A percentile compares a stretch with the other conserved stretches of the same genome.
These are phyloP conservation scores for Rosalia funebris DNA, from an alignment of 2,888 invertebrate genomes.

Conservation along the genomic window DNA sequence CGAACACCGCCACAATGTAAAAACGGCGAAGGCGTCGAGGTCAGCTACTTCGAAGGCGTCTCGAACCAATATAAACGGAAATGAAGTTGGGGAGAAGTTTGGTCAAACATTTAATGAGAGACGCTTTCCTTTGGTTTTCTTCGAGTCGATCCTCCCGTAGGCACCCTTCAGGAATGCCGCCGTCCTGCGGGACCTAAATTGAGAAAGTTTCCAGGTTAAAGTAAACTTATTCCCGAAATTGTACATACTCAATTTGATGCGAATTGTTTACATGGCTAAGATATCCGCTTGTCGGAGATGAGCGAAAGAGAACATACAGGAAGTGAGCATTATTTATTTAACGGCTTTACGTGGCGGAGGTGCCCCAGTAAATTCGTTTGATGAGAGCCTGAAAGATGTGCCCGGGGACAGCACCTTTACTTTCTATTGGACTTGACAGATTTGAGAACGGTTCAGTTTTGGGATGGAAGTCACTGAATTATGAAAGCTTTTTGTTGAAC, in stretches of 20 bases:
- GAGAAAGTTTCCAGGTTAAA: constrained; percentile 15
- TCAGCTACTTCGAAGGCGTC: neutral
- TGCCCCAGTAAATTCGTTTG: no score
- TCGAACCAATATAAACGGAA: constrained; percentile 24
- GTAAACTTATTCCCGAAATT: constrained; percentile 11
- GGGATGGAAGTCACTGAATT: no score
- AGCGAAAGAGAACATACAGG: no score
- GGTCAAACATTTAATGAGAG: constrained; percentile 36
- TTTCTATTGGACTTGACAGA: no score
- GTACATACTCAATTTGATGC: constrained; percentile 19
- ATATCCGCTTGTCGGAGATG: no score
- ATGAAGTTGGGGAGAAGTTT: constrained; percentile 27
- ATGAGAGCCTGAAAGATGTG: no score
- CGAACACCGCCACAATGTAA: constrained; percentile 20
- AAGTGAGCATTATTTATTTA: no score
- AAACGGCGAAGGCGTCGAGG: constrained; percentile 23
- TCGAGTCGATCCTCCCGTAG: constrained; percentile 10
- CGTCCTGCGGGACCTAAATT: constrained; percentile 10
- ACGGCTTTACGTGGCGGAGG: no score
- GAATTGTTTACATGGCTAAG: constrained; percentile 6
- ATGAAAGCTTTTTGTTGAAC: no score
- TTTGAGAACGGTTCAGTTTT: no score
- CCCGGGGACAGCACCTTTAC: no score
- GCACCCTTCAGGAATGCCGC: constrained; percentile 4
- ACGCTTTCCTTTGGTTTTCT: constrained; percentile 34